These are phyloP conservation scores for Sorex maritimensis DNA, from an alignment of 2,797 vertebrate species.

Conservation along the genomic window DNA sequence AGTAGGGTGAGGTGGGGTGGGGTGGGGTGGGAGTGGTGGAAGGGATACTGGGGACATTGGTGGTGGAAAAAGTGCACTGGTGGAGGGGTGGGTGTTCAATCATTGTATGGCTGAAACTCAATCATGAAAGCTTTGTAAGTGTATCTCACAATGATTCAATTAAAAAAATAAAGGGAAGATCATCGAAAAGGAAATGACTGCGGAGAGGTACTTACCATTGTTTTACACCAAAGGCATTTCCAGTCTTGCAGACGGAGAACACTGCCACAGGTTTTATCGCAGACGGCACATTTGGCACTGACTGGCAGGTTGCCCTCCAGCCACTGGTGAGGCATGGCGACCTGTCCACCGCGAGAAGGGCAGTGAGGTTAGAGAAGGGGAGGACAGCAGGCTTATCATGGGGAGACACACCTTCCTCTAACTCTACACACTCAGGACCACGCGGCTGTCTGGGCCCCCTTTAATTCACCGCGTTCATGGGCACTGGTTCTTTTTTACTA, in stretches of 20 bases:
- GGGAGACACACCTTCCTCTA: neutral
- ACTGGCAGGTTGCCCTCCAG: constrained; percentile 98
- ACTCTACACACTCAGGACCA: neutral
- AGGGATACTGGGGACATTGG: no score
- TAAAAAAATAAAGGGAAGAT: no score
- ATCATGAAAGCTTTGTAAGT: no score
- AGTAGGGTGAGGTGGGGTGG: no score
- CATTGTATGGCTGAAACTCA: no score
- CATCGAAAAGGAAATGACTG: neutral
- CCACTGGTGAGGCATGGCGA: constrained; percentile 99
- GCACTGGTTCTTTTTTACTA: neutral
- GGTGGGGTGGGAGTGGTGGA: no score
- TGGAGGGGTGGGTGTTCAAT: no score
- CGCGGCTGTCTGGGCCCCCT: rapidly evolving
- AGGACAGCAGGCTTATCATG: neutral
- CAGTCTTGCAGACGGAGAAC: constrained; percentile 98
- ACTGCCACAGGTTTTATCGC: constrained; percentile 99
- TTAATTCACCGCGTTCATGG: neutral
- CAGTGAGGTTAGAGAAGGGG: neutral
- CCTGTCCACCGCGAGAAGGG: constrained; percentile 88
- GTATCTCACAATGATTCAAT: no score
- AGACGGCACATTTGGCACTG: constrained; percentile 98
- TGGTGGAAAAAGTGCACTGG: no score
- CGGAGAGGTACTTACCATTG: constrained; percentile 93
- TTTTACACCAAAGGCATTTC: constrained; percentile 99